These are phyloP conservation scores for Junonia oenone DNA, from an alignment of 2,888 invertebrate genomes.

Conservation along the genomic window DNA sequence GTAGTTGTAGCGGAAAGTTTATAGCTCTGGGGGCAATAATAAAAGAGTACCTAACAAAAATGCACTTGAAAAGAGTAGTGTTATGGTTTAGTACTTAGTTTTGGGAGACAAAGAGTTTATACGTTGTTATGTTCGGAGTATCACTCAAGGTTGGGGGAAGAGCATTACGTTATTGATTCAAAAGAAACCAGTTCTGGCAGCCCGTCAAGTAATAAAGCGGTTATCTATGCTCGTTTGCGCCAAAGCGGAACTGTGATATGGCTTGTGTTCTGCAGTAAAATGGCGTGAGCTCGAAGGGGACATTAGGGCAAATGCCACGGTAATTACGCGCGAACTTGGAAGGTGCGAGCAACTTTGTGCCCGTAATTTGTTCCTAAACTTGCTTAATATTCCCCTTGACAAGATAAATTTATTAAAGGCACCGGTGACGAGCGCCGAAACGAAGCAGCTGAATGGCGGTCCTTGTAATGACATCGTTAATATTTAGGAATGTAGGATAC, in stretches of 20 bases:
- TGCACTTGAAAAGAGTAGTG: slow-evolving; percentile 34
- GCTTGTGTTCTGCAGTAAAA: slow-evolving; percentile 50
- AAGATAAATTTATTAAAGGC: slow-evolving; percentile 74
- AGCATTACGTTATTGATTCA: slow-evolving; percentile 47
- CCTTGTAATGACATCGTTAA: slow-evolving; percentile 45
- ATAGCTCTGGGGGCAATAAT: slow-evolving; percentile 45
- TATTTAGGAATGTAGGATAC: slow-evolving; percentile 33
- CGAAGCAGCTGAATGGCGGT: slow-evolving; percentile 24
- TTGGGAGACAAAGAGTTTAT: slow-evolving; percentile 8
- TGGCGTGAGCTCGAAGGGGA: slow-evolving; percentile 41
- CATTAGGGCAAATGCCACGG: slow-evolving; percentile 53
- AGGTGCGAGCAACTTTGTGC: slow-evolving; percentile 65
- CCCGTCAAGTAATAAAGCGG: slow-evolving; percentile 66
- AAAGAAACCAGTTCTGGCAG: slow-evolving; percentile 45
- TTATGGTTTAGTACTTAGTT: slow-evolving; percentile 33
- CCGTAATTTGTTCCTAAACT: slow-evolving; percentile 73
- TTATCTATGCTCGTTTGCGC: slow-evolving; percentile 66
- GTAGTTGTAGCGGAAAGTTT: slow-evolving; percentile 49
- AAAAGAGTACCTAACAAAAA: slow-evolving; percentile 57
- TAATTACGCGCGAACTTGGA: slow-evolving; percentile 62
- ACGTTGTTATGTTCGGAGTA: slow-evolving; percentile 5
- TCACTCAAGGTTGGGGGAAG: slow-evolving; percentile 8
- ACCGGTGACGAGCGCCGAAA: slow-evolving; percentile 45
- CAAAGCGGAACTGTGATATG: slow-evolving; percentile 59
- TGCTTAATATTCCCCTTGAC: slow-evolving; percentile 69